These are phyloP conservation scores for Macquaria australasica DNA, from an alignment of 2,113 vertebrate species.

Conservation along the genomic window DNA sequence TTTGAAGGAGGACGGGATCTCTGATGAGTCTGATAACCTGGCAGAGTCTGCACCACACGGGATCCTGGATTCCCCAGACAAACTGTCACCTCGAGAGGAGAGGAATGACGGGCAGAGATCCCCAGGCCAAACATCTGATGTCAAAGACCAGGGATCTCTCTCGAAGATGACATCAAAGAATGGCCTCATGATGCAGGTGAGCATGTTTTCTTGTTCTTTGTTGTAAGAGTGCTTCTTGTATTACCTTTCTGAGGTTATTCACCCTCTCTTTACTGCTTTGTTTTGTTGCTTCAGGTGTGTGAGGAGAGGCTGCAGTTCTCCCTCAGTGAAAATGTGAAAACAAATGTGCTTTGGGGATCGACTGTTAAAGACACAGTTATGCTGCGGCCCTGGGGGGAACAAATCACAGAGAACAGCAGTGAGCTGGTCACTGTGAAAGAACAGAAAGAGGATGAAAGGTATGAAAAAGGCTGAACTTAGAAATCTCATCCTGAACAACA, in stretches of 20 bases:
- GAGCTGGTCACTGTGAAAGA: slow-evolving; percentile 55
- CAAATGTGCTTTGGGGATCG: slow-evolving; percentile 87
- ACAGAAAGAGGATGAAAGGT: slow-evolving; percentile 73
- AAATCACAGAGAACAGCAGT: slow-evolving; percentile 62
- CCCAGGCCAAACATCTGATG: slow-evolving; percentile 61
- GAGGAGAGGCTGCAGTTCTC: slow-evolving; percentile 91
- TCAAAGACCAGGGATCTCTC: slow-evolving; percentile 80
- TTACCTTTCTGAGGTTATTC: background rate
- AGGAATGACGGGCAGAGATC: slow-evolving; percentile 43
- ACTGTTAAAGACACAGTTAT: slow-evolving; percentile 78
- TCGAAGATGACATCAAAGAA: slow-evolving; percentile 85
- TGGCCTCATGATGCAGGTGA: slow-evolving; percentile 90
- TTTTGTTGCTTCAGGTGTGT: slow-evolving; percentile 85
- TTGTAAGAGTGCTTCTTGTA: background rate
- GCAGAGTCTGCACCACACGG: slow-evolving; percentile 18
- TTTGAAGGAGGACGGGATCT: slow-evolving; percentile 55
- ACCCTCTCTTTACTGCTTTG: background rate
- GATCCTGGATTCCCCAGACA: slow-evolving; percentile 45
- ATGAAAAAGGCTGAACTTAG: slow-evolving; percentile 17
- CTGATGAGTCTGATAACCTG: slow-evolving; percentile 40
- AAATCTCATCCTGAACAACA: background rate
- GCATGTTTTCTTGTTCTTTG: slow-evolving; percentile 8
- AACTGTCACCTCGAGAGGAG: slow-evolving; percentile 53
- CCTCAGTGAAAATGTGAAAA: slow-evolving; percentile 90
- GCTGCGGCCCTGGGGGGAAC: slow-evolving; percentile 81